A percentile compares a stretch with the other conserved stretches of the same genome.
Conservation (phyloP, 2,888 invertebrate species). For the Drosophila yooni region DNA sequence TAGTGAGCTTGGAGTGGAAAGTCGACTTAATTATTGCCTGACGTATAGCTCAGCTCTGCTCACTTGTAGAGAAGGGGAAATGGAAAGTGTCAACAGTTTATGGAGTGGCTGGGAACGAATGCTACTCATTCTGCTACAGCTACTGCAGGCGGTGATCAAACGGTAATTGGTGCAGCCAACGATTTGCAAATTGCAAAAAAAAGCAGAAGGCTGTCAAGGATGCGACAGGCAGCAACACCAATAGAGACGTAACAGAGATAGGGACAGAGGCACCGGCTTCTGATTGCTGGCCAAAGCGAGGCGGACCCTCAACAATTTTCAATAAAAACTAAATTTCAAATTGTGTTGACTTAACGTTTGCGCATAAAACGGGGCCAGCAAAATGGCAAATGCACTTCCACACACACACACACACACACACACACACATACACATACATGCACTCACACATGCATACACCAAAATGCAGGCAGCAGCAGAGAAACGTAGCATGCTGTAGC, state of each 20-base stretch:
- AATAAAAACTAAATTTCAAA: conserved; percentile 78
- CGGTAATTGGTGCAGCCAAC: conserved; percentile 74
- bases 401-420: conserved; percentile 33
- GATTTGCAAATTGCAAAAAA: conserved; percentile 67
- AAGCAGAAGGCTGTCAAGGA: conserved; percentile 45
- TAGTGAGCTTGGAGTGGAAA: conserved; percentile 45
- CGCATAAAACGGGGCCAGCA: conserved; percentile 68
- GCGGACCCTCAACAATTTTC: conserved; percentile 62
- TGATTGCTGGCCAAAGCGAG: conserved; percentile 11
- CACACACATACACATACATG: conserved; percentile 9
- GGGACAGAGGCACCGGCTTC: conserved; percentile 9
- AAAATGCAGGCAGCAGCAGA: not conserved
- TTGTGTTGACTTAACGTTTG: conserved; percentile 80
- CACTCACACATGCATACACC: conserved; percentile 1
- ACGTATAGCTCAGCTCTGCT: conserved; percentile 23
- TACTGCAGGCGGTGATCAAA: conserved; percentile 57
- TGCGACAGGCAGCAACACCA: conserved; percentile 21
- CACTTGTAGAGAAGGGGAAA: conserved; percentile 27
- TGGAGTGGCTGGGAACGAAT: conserved; percentile 45
- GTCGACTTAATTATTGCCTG: conserved; percentile 73
- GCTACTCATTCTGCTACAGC: not conserved
- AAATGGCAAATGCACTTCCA: conserved; percentile 69
- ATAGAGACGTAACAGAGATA: conserved; percentile 1
- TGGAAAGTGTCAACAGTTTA: conserved; percentile 69
- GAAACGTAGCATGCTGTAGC: conserved; percentile 57